A percentile compares a stretch with the other conserved stretches of the same genome.
phyloP scores from a whole-genome alignment of 2,113 vertebrate genomes.

The Sylvicapra grimmia region DNA sequence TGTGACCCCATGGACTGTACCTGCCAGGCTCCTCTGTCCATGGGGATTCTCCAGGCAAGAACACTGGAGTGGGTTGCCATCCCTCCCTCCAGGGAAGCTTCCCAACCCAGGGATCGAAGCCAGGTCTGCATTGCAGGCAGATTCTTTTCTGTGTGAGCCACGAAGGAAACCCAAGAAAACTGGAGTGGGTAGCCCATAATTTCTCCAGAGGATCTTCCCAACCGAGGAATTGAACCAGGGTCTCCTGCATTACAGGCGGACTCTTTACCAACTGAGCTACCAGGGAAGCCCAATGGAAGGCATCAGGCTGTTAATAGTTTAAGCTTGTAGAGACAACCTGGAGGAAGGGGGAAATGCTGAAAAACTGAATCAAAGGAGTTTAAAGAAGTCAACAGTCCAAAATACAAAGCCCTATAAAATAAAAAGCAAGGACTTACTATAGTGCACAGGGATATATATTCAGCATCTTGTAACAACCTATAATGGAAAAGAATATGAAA shows the following conservation, averaged over 20 bases:
- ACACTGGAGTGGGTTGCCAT: not conserved
- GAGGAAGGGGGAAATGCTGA: not conserved
- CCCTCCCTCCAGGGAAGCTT: not conserved
- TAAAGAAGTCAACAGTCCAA: not conserved
- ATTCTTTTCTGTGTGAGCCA: not conserved
- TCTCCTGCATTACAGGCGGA: not conserved
- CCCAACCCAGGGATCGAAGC: not conserved
- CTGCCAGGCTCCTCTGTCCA: not conserved
- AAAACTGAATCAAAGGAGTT: not conserved
- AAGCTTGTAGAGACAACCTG: not conserved
- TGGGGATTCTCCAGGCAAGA: not conserved
- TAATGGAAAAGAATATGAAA: not conserved
- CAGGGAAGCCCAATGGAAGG: not conserved
- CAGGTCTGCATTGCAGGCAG: not conserved
- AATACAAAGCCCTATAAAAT: not conserved
- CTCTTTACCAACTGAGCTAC: not conserved
- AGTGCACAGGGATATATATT: not conserved
- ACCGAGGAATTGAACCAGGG: not conserved
- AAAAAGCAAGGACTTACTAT: not conserved
- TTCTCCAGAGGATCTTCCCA: not conserved
- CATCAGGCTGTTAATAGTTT: not conserved
- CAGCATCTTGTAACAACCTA: not conserved
- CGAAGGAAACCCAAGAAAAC: not conserved
- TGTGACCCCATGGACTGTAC: not conserved
- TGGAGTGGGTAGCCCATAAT: not conserved